Evolutionary conservation across 2,113 vertebrate genomes (phyloP).

Genomic region (Cisticola juncidis): DNA sequence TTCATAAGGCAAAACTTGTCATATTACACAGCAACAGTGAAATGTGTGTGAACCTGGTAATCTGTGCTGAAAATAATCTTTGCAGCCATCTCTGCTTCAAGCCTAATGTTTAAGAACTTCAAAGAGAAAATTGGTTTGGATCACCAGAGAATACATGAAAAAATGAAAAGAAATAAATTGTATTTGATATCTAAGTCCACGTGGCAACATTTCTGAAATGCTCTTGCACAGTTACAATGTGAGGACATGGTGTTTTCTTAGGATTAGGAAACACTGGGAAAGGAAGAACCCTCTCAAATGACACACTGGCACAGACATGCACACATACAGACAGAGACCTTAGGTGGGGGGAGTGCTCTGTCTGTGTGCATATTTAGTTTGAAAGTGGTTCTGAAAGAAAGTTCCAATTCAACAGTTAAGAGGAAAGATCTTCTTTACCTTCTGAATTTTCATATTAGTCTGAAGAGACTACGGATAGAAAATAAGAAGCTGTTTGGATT

Average conservation of each 20-base stretch:
- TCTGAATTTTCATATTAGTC: constrained; percentile 12
- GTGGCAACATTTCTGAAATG: constrained; percentile 17
- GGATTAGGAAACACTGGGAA: constrained; percentile 19
- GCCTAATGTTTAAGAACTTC: not conserved
- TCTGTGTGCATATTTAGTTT: not conserved
- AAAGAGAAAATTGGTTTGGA: not conserved
- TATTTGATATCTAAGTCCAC: not conserved
- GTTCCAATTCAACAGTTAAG: not conserved
- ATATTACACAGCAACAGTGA: not conserved
- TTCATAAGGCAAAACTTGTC: not conserved
- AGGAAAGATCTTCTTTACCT: not conserved
- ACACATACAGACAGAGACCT: not conserved
- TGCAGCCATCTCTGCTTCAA: not conserved
- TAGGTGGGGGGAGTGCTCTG: not conserved
- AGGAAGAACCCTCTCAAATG: constrained; percentile 38
- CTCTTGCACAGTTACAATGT: not conserved
- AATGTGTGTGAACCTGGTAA: not conserved
- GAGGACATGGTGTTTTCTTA: constrained; percentile 35
- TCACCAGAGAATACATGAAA: not conserved
- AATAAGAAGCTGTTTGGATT: constrained; percentile 33
- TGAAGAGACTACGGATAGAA: not conserved
- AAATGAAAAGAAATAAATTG: not conserved
- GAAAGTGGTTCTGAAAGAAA: not conserved
- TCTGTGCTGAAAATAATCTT: not conserved
- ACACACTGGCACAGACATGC: not conserved